phyloP scores from a whole-genome alignment of 1,140 invertebrate species.

The Diorhabda elongata region DNA sequence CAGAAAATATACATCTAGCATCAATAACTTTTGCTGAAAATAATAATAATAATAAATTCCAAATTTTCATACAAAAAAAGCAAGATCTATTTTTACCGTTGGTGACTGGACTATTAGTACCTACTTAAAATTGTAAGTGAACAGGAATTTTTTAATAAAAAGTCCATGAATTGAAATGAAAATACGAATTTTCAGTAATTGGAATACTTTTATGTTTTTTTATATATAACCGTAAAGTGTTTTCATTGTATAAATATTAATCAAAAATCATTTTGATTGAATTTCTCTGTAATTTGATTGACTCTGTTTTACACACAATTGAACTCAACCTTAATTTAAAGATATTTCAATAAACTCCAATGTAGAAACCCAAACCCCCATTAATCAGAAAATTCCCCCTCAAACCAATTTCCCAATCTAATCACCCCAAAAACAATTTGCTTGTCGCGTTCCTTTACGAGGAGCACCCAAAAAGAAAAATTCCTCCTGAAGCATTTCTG shows the following conservation, averaged over 20 bases:
- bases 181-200: neutral
- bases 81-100: too few relatives aligned
- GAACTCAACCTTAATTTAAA: neutral
- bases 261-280: neutral
- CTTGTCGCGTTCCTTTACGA: neutral
- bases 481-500: neutral
- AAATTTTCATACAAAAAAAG: too few relatives aligned
- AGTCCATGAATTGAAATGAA: too few relatives aligned
- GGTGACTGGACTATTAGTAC: too few relatives aligned
- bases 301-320: neutral
- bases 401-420: neutral
- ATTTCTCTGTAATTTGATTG: neutral
- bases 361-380: neutral
- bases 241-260: too few relatives aligned
- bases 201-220: neutral
- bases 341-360: neutral
- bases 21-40: too few relatives aligned
- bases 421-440: conserved; percentile 2
- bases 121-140: too few relatives aligned
- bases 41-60: too few relatives aligned
- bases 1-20: too few relatives aligned
- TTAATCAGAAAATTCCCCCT: neutral
- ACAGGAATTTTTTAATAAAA: too few relatives aligned
- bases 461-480: neutral
- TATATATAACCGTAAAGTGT: too few relatives aligned